Evolutionary conservation across 2,113 vertebrate genomes (phyloP).

Genomic region (Melierax canorus): DNA sequence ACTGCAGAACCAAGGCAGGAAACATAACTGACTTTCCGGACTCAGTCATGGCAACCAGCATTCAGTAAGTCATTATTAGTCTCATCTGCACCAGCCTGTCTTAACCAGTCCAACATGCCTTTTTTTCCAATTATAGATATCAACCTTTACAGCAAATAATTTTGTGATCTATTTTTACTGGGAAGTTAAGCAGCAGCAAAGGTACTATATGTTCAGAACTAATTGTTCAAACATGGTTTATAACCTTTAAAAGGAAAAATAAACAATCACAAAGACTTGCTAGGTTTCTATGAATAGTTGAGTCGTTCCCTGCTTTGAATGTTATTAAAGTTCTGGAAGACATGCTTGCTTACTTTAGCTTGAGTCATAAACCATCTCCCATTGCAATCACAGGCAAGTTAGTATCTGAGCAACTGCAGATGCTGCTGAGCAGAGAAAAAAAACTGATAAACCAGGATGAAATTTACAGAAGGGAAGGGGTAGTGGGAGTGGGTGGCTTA

Average conservation of each 20-base stretch:
- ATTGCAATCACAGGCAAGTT: background rate
- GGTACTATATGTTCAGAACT: conserved; percentile 27
- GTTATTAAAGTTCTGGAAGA: conserved; percentile 14
- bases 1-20: background rate
- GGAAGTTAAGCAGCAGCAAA: conserved; percentile 52
- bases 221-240: conserved; percentile 44
- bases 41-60: background rate
- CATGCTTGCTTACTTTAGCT: background rate
- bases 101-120: background rate
- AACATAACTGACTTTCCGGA: background rate
- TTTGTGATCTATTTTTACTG: conserved; percentile 40
- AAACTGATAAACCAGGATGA: background rate
- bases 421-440: background rate
- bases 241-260: conserved; percentile 45
- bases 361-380: background rate
- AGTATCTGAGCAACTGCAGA: background rate
- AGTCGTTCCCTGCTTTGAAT: conserved; percentile 33
- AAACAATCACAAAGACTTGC: background rate
- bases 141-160: conserved; percentile 35
- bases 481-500: background rate
- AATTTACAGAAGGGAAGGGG: background rate
- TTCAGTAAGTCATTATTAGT: background rate
- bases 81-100: background rate
- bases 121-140: background rate
- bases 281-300: background rate